phyloP scores from a whole-genome alignment of 2,888 invertebrate species.

The Timema cristinae region DNA sequence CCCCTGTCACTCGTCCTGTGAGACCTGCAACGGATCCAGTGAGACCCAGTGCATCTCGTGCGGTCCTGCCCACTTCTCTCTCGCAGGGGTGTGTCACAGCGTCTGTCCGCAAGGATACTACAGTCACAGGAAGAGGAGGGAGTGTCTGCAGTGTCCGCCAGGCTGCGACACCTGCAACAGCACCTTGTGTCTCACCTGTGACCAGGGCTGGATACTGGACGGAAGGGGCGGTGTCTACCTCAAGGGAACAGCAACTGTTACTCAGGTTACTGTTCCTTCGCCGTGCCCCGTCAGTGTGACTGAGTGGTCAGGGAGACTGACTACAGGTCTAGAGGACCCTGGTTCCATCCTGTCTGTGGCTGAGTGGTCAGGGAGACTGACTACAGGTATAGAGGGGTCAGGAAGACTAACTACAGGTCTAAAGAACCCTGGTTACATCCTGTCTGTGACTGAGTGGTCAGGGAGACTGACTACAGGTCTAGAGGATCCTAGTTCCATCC shows the following conservation, averaged over 20 bases:
- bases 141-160: constrained; percentile 73
- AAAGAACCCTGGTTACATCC: too few relatives aligned
- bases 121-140: constrained; percentile 71
- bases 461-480: too few relatives aligned
- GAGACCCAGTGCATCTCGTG: constrained; percentile 80
- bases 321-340: too few relatives aligned
- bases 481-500: too few relatives aligned
- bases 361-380: too few relatives aligned
- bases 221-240: constrained; percentile 70
- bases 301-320: too few relatives aligned
- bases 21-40: constrained; percentile 73
- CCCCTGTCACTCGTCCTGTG: constrained; percentile 73
- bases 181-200: constrained; percentile 65
- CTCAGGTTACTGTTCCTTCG: constrained; percentile 47
- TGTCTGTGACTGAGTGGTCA: too few relatives aligned
- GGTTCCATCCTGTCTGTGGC: too few relatives aligned
- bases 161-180: constrained; percentile 73
- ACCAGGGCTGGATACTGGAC: constrained; percentile 68
- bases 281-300: too few relatives aligned
- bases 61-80: constrained; percentile 52
- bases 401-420: too few relatives aligned
- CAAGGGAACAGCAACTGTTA: constrained; percentile 66
- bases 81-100: constrained; percentile 67
- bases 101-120: constrained; percentile 69
- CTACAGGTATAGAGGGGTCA: too few relatives aligned